Percentiles rank a stretch among this genome's conserved stretches.
phyloP scores from a whole-genome alignment of 2,797 vertebrate species.

The Scyliorhinus canicula region DNA sequence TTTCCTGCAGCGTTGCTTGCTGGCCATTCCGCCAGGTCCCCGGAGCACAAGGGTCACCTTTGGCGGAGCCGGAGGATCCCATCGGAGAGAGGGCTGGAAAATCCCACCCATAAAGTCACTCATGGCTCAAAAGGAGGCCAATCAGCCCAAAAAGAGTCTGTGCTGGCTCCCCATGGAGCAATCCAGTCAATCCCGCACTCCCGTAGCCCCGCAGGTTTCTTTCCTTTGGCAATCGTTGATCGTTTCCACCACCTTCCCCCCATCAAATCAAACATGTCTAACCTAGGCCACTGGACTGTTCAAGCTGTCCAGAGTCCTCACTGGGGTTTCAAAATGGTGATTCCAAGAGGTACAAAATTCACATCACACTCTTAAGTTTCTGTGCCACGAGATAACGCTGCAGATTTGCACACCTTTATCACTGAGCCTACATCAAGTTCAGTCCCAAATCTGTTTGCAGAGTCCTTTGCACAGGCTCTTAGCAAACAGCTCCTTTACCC shows the following conservation, averaged over 20 bases:
- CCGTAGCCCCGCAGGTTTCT: too few species aligned
- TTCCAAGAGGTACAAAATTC: neutral
- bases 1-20: too few species aligned
- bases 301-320: neutral
- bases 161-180: too few species aligned
- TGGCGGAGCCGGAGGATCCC: too few species aligned
- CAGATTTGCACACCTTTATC: neutral
- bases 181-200: too few species aligned
- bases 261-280: neutral
- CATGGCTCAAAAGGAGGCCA: too few species aligned
- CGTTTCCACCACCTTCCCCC: neutral
- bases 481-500: constrained; percentile 13
- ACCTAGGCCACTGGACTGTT: neutral
- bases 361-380: neutral
- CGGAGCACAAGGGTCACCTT: too few species aligned
- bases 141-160: too few species aligned
- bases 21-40: too few species aligned
- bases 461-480: neutral
- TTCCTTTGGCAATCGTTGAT: too few species aligned
- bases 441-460: neutral
- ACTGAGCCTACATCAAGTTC: neutral
- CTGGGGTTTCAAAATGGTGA: neutral
- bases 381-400: neutral
- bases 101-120: too few species aligned
- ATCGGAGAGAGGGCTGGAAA: too few species aligned